phyloP scores from a whole-genome alignment of 1,140 invertebrate genomes.

The Drosophila azteca region DNA sequence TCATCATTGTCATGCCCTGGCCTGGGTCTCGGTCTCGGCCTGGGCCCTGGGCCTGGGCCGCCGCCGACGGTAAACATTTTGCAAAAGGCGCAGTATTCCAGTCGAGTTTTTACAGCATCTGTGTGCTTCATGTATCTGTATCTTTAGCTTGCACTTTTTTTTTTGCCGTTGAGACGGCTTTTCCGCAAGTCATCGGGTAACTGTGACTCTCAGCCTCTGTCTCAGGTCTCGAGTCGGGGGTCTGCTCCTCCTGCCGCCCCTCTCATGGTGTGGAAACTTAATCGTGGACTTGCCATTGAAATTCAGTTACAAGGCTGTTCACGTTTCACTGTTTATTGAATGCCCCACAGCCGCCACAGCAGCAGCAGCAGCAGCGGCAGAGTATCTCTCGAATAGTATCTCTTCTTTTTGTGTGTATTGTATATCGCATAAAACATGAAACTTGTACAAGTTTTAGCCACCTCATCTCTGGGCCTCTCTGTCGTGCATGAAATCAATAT shows the following conservation, averaged over 20 bases:
- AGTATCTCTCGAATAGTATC: conserved; percentile 5
- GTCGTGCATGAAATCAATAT: conserved; percentile 58
- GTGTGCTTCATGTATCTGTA: conserved; percentile 46
- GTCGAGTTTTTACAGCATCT: conserved; percentile 62
- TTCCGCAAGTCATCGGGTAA: conserved; percentile 83
- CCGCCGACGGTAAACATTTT: conserved; percentile 41
- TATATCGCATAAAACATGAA: conserved; percentile 33
- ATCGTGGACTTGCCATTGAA: conserved; percentile 83
- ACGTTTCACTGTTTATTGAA: conserved; percentile 74
- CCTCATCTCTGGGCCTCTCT: conserved; percentile 35
- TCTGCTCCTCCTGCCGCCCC: conserved; percentile 19
- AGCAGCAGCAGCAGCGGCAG: too few species aligned
- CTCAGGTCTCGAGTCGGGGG: conserved; percentile 56
- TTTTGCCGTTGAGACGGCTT: conserved; percentile 48
- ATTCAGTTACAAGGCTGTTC: conserved; percentile 82
- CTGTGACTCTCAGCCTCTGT: conserved; percentile 61
- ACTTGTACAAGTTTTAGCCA: conserved; percentile 33
- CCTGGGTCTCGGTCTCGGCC: too few species aligned
- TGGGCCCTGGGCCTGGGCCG: conserved; percentile 19
- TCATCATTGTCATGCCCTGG: conserved; percentile 80
- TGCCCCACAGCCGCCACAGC: conserved; percentile 30
- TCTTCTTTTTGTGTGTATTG: conserved; percentile 7
- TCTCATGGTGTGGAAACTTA: conserved; percentile 64
- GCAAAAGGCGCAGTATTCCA: conserved; percentile 57
- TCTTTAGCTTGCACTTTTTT: conserved; percentile 67